A percentile compares a stretch with the other conserved stretches of the same genome.
phyloP scores from a whole-genome alignment of 2,888 invertebrate genomes.

The Aphodius granarius region DNA sequence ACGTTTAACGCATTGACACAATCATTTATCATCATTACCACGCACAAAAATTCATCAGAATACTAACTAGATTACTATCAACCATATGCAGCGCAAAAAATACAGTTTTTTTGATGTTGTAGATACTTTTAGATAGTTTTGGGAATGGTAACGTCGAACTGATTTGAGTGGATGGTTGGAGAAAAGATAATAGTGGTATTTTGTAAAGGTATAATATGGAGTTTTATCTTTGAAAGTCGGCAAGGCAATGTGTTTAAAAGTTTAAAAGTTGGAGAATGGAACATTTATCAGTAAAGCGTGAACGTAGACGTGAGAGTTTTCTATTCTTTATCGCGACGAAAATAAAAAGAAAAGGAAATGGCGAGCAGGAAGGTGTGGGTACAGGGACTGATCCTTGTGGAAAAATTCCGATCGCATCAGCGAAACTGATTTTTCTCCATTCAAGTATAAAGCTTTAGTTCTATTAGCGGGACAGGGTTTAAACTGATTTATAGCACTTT shows the following conservation, averaged over 20 bases:
- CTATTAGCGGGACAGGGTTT: conserved; percentile 11
- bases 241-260: conserved; percentile 5
- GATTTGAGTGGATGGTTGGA: neutral
- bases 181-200: neutral
- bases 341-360: neutral
- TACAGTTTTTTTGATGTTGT: no score
- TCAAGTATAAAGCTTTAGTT: conserved; percentile 15
- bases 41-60: neutral
- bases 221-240: conserved; percentile 8
- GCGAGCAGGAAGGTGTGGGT: conserved; percentile 4
- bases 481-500: conserved; percentile 14
- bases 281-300: conserved; percentile 4
- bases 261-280: conserved; percentile 9
- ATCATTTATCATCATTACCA: neutral
- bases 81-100: neutral
- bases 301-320: conserved; percentile 5
- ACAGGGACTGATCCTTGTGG: conserved; percentile 1
- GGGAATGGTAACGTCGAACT: neutral
- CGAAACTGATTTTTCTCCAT: conserved; percentile 15
- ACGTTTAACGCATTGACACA: neutral
- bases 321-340: conserved; percentile 13
- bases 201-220: neutral
- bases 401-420: conserved; percentile 13
- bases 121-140: no score
- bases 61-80: neutral